phyloP scores from a whole-genome alignment of 2,797 vertebrate species.

The Oryzias sinensis region DNA sequence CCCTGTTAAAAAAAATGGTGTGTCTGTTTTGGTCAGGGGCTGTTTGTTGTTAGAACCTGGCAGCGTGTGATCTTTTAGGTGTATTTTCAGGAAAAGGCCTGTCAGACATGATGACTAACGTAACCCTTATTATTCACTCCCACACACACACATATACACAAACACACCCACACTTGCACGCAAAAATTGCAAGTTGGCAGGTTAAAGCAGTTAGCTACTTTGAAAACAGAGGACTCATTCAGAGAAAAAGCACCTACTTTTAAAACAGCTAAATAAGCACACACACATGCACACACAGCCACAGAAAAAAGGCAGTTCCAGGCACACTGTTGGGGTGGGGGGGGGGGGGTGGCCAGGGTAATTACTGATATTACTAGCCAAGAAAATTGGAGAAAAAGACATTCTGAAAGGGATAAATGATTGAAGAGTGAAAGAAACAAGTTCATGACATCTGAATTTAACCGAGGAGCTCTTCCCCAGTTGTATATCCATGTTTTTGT shows the following conservation, averaged over 20 bases:
- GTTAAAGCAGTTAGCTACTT: slow-evolving; percentile 60
- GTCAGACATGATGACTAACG: slow-evolving; percentile 69
- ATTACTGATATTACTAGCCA: slow-evolving; percentile 52
- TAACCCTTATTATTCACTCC: slow-evolving; percentile 57
- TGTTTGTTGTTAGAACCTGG: slow-evolving; percentile 33
- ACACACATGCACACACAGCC: slow-evolving; percentile 10
- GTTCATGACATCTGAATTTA: slow-evolving; percentile 45
- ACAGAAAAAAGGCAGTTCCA: slow-evolving; percentile 41
- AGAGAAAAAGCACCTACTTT: slow-evolving; percentile 73
- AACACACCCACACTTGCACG: slow-evolving; percentile 10
- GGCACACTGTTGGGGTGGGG: slow-evolving; percentile 34
- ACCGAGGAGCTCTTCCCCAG: slow-evolving; percentile 16
- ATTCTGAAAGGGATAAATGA: slow-evolving; percentile 12
- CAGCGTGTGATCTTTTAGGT: slow-evolving; percentile 70
- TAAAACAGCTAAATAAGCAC: slow-evolving; percentile 65
- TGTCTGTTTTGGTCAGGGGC: slow-evolving; percentile 11
- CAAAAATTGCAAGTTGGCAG: slow-evolving; percentile 42
- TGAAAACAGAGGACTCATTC: slow-evolving; percentile 73
- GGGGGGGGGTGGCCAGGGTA: slow-evolving; percentile 47
- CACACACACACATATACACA: slow-evolving; percentile 1
- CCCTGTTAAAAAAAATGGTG: not conserved
- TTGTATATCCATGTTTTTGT: slow-evolving; percentile 9
- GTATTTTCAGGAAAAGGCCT: slow-evolving; percentile 70
- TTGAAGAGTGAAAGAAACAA: slow-evolving; percentile 32
- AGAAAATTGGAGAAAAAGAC: slow-evolving; percentile 38